A percentile compares a stretch with the other conserved stretches of the same genome.
Conservation (phyloP, 2,797 vertebrate genomes). For the Darevskia mixta region DNA sequence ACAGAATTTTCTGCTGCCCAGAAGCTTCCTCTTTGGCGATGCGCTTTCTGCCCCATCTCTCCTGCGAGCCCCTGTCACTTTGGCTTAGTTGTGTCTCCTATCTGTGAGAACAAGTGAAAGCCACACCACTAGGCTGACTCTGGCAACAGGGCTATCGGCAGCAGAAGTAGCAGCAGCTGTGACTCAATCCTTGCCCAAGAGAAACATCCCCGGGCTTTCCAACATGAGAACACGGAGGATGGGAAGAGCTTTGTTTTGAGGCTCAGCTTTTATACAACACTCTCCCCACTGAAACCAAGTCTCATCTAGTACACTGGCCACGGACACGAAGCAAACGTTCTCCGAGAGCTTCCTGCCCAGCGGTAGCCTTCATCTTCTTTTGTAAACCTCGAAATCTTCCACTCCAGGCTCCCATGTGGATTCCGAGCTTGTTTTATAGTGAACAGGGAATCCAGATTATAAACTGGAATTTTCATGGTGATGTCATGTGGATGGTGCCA, state of each 20-base stretch:
- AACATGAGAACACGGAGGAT: background rate
- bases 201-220: constrained; percentile 15
- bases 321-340: background rate
- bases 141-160: constrained; percentile 3
- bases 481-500: too few relatives aligned
- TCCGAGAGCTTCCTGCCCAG: background rate
- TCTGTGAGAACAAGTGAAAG: constrained; percentile 43
- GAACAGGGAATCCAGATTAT: too few relatives aligned
- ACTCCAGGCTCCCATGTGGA: background rate
- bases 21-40: constrained; percentile 26
- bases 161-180: constrained; percentile 31
- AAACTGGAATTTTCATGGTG: too few relatives aligned
- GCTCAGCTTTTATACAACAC: constrained; percentile 5
- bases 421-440: background rate
- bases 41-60: constrained; percentile 20
- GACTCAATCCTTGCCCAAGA: constrained; percentile 19
- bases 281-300: background rate
- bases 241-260: constrained; percentile 24
- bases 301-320: background rate
- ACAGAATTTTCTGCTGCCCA: background rate
- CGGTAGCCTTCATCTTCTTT: background rate
- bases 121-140: constrained; percentile 15
- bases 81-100: constrained; percentile 35
- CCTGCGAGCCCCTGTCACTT: constrained; percentile 43
- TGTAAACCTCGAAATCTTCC: background rate